phyloP scores from a whole-genome alignment of 2,113 vertebrate genomes.

The Psittacus erithacus region DNA sequence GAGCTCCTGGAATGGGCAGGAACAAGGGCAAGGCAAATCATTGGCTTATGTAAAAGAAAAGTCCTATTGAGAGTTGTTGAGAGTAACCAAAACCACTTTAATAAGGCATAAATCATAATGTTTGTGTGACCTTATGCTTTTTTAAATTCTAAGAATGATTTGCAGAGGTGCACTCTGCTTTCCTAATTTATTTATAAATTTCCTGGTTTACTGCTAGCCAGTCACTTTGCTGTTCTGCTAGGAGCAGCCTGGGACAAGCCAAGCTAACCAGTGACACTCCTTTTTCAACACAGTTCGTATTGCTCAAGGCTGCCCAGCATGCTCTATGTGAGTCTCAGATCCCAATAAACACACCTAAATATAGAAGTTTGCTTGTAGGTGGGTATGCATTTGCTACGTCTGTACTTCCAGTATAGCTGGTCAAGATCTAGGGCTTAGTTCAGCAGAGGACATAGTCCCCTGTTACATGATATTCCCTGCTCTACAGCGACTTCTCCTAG shows the following conservation, averaged over 20 bases:
- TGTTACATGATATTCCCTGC: neutral
- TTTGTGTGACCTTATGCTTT: neutral
- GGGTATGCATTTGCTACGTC: neutral
- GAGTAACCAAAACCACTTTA: neutral
- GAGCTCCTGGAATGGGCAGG: neutral
- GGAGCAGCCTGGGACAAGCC: neutral
- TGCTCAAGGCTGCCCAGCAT: neutral
- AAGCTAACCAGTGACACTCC: neutral
- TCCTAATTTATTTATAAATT: neutral
- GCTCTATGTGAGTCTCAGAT: neutral
- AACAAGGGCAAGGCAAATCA: neutral
- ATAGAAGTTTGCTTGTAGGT: neutral
- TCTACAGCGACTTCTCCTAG: neutral
- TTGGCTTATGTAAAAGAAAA: neutral
- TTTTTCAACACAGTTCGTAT: neutral
- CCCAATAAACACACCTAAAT: conserved; percentile 2
- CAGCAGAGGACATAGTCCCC: neutral
- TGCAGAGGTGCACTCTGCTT: neutral
- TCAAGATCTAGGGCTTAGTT: neutral
- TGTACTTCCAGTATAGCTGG: rapidly evolving
- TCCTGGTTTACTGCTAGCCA: neutral
- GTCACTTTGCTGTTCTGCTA: neutral
- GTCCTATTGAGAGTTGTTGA: neutral
- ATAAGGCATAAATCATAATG: neutral
- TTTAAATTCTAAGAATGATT: neutral